A percentile compares a stretch with the other conserved stretches of the same genome.
These are phyloP conservation scores for Orientallactaga bullata DNA, from an alignment of 2,113 vertebrate species.

Conservation along the genomic window DNA sequence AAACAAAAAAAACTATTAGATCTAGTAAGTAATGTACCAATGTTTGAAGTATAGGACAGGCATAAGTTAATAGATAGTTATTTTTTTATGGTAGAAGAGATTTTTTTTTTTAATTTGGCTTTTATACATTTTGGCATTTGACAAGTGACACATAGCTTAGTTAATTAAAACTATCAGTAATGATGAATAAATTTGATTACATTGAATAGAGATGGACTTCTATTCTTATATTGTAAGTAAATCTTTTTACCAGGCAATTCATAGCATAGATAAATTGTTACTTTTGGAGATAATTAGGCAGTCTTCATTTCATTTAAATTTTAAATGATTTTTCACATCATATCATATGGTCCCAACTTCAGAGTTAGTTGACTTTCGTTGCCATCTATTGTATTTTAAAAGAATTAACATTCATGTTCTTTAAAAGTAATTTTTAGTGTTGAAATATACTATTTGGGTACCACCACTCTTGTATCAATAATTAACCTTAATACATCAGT, in stretches of 20 bases:
- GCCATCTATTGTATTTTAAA: background rate
- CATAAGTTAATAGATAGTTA: no score
- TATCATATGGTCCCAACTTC: no score
- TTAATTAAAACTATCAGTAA: constrained; percentile 9
- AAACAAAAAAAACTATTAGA: background rate
- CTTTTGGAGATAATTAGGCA: background rate
- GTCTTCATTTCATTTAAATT: background rate
- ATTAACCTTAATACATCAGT: background rate
- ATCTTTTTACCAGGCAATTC: background rate
- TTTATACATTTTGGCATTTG: constrained; percentile 25
- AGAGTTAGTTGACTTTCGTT: background rate
- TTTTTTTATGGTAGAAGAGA: background rate
- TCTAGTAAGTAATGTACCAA: background rate
- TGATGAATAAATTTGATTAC: background rate
- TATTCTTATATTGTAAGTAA: background rate
- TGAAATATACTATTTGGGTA: constrained; percentile 6
- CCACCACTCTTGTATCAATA: background rate
- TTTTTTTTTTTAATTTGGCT: background rate
- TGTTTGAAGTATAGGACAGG: background rate
- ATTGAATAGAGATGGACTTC: background rate
- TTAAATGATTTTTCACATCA: background rate
- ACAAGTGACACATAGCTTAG: background rate
- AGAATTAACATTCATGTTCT: background rate
- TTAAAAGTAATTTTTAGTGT: background rate
- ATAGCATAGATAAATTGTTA: background rate